phyloP scores from a whole-genome alignment of 2,113 vertebrate species.

The Podilymbus podiceps region DNA sequence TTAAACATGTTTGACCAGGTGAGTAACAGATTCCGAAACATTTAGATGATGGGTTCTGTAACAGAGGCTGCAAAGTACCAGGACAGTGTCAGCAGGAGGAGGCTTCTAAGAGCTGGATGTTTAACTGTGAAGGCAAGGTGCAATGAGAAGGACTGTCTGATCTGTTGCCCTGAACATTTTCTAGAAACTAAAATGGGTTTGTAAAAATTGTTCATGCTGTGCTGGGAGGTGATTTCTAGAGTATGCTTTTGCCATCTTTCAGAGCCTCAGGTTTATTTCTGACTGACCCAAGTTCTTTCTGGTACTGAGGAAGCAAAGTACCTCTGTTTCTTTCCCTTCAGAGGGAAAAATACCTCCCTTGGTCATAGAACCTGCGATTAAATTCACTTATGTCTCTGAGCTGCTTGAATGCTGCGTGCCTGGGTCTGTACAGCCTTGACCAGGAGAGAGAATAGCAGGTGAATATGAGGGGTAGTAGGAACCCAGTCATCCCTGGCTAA shows the following conservation, averaged over 20 bases:
- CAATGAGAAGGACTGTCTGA: neutral
- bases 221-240: neutral
- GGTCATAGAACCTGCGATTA: neutral
- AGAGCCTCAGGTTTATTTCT: neutral
- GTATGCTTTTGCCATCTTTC: neutral
- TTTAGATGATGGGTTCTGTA: neutral
- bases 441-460: neutral
- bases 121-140: neutral
- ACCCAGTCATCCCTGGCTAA: neutral
- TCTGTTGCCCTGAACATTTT: neutral
- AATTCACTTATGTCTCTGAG: neutral
- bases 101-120: neutral
- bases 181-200: neutral
- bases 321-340: neutral
- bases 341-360: neutral
- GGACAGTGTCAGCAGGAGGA: neutral
- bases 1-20: conserved; percentile 72
- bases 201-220: neutral
- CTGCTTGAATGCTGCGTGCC: neutral
- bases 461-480: neutral
- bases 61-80: neutral
- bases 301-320: neutral
- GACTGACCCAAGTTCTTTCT: neutral
- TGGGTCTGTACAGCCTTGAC: neutral
- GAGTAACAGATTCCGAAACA: conserved; percentile 17